These are phyloP conservation scores for Enteromius radiatus DNA, from an alignment of 2,797 vertebrate species.

Conservation along the genomic window DNA sequence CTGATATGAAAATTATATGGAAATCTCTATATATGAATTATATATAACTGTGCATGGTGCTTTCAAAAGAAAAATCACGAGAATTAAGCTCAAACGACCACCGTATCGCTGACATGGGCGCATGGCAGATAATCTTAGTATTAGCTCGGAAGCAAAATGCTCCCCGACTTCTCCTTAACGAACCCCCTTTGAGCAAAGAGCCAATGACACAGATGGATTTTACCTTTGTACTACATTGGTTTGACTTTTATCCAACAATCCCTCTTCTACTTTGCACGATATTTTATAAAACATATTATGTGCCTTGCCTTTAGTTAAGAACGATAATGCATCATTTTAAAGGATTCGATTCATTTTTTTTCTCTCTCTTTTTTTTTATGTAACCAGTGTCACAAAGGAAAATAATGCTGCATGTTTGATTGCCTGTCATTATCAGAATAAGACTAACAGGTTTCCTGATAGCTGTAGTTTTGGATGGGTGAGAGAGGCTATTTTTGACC, in stretches of 20 bases:
- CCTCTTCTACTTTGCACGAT: constrained; percentile 91
- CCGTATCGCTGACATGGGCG: constrained; percentile 76
- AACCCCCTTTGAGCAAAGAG: constrained; percentile 54
- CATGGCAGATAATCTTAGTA: constrained; percentile 81
- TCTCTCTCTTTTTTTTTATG: constrained; percentile 69
- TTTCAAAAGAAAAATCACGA: constrained; percentile 74
- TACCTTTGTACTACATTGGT: constrained; percentile 61
- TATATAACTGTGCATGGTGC: constrained; percentile 81
- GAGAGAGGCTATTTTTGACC: constrained; percentile 36
- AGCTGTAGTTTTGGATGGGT: constrained; percentile 55
- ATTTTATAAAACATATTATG: constrained; percentile 95
- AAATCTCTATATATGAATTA: constrained; percentile 62
- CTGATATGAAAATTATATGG: constrained; percentile 61
- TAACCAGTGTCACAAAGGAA: constrained; percentile 75
- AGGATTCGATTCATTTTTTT: neutral
- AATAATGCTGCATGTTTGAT: constrained; percentile 86
- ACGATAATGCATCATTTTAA: constrained; percentile 77
- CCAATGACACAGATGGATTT: constrained; percentile 61
- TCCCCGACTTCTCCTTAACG: constrained; percentile 18
- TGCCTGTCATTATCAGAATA: constrained; percentile 73
- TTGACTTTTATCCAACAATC: constrained; percentile 70
- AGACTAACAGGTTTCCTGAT: constrained; percentile 55
- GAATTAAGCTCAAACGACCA: constrained; percentile 75
- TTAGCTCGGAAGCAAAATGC: constrained; percentile 55
- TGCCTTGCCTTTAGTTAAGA: constrained; percentile 95